Percentiles rank a stretch among this genome's conserved stretches.
Evolutionary conservation across 1,140 invertebrate species (phyloP).

Genomic region (Caenorhabditis inopinata): DNA sequence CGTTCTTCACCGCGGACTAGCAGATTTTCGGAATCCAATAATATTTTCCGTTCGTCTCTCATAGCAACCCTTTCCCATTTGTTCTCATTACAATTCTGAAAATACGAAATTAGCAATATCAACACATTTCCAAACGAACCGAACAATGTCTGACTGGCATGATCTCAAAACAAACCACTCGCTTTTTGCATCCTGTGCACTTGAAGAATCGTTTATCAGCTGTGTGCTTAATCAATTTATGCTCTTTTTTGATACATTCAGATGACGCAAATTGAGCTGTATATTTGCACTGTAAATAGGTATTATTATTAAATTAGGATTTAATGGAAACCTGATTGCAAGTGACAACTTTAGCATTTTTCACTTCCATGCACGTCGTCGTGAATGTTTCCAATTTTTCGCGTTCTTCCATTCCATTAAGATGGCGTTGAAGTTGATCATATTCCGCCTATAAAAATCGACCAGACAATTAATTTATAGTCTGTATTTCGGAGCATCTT

Average conservation of each 20-base stretch:
- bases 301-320: too few species aligned
- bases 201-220: conserved; percentile 45
- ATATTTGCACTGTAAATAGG: conserved; percentile 43
- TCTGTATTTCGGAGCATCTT: too few species aligned
- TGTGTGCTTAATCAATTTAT: background rate
- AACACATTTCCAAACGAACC: conserved; percentile 42
- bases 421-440: background rate
- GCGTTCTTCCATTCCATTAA: conserved; percentile 6
- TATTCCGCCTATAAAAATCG: background rate
- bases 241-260: conserved; percentile 34
- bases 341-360: conserved; percentile 38
- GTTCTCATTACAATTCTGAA: conserved; percentile 50
- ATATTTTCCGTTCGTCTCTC: conserved; percentile 57
- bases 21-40: conserved; percentile 48
- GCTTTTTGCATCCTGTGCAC: conserved; percentile 11
- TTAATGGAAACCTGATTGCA: conserved; percentile 18
- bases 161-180: conserved; percentile 46
- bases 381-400: conserved; percentile 45
- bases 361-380: conserved; percentile 25
- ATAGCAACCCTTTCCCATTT: conserved; percentile 58
- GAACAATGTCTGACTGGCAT: conserved; percentile 54
- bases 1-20: conserved; percentile 54
- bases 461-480: too few species aligned
- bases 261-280: conserved; percentile 13
- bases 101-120: background rate